Evolutionary conservation across 2,888 invertebrate species (phyloP), one percentile per base, ranked within the genome.

Genomic region (Zonitis immaculata): DNA sequence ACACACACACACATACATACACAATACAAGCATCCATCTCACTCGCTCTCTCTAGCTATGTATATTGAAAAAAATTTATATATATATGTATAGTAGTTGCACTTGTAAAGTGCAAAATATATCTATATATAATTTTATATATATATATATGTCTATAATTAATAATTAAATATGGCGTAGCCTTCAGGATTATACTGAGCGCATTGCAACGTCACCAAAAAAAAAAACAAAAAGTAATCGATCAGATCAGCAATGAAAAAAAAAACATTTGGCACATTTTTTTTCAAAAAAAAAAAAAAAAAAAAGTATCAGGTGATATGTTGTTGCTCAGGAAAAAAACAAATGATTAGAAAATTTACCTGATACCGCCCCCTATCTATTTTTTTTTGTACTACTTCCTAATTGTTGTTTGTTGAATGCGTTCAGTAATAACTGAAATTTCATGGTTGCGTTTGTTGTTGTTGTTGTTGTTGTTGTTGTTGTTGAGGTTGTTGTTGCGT

Each of bases 351-450:
- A 22, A 2, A 3, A 12, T 8, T 44, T 26, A 30, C 28, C 25
- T 25, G 44, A 46, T 14, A 39, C 48, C 25, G 12, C 39, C 39
- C 35, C 35, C 35, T 53, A 30, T 56, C 49, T 46, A 52, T 47
- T 51, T 27, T 6, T 27, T 32, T 61, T 61, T 61, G 56, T n/a
- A n/a, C n/a, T 61, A 57, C 57, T 60, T 51, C 57, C 56, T 51
- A 9, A 9, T 35, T 35, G 12, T 30, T 30, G n/a, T 32, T 32
- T 6, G 20, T 45, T 18, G 35, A 63, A 66, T 69, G 72, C 74
- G 74, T 79, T 87, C 86, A 88, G 87, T 87, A 87, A 82, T 86
- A 87, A 80, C 81, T 86, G 79, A 87, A 87, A 78, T 86, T 87
- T 89, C 88, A 89, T 84, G 88, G 84, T 64, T 82, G 80, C 64